A percentile compares a stretch with the other conserved stretches of the same genome.
phyloP scores from a whole-genome alignment of 2,113 vertebrate species.

The Phrynosoma platyrhinos region DNA sequence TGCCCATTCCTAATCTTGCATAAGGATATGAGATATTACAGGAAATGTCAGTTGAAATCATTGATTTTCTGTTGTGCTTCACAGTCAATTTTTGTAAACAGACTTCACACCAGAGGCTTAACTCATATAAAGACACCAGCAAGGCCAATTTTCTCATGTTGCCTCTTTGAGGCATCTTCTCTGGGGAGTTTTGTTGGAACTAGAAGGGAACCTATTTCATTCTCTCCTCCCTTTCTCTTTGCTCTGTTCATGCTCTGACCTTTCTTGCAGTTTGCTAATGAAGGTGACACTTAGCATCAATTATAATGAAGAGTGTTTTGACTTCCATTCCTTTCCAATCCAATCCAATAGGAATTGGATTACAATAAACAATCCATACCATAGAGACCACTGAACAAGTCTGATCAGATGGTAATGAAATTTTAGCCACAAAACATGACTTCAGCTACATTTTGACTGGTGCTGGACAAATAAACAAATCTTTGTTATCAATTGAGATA shows the following conservation, averaged over 20 bases:
- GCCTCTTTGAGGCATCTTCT: constrained; percentile 13
- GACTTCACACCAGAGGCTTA: neutral
- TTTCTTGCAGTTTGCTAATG: constrained; percentile 38
- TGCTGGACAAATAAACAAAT: constrained; percentile 17
- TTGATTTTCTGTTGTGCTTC: neutral
- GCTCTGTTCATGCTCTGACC: constrained; percentile 62
- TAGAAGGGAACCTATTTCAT: constrained; percentile 20
- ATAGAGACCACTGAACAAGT: constrained; percentile 38
- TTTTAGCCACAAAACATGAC: constrained; percentile 42
- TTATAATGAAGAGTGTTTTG: constrained; percentile 62
- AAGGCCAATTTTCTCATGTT: constrained; percentile 16
- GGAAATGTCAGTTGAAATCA: neutral
- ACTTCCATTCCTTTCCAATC: constrained; percentile 38
- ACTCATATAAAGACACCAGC: constrained; percentile 9
- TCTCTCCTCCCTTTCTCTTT: neutral
- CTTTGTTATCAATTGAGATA: neutral
- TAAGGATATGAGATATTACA: neutral
- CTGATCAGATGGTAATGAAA: constrained; percentile 49
- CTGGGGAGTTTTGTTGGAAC: neutral
- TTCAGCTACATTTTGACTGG: constrained; percentile 47
- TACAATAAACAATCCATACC: constrained; percentile 61
- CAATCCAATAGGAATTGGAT: constrained; percentile 41
- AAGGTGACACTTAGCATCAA: constrained; percentile 60
- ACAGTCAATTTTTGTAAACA: neutral
- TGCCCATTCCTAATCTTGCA: neutral